Base-by-base conservation (phyloP, 2,113 vertebrate species). In the Coptodon rendalli region DNA sequence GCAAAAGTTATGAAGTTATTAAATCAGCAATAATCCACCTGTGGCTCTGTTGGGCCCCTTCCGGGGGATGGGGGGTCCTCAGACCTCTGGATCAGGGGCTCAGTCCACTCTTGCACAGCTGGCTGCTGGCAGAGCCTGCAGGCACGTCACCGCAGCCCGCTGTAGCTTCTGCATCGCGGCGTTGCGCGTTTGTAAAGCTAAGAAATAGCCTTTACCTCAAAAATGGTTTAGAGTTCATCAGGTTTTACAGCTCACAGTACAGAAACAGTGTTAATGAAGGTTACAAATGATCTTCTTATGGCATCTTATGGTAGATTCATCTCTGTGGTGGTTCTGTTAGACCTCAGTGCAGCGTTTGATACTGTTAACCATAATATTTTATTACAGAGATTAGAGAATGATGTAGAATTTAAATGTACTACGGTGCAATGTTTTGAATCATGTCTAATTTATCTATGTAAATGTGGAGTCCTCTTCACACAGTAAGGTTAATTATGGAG, bases 171-270 rank as follows among this genome's bases (percentile, higher is more conserved):
- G 56, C 56, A 59, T 59, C 3, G 16, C 3, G 24, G 13, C 3
- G 7, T 2, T 0, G 10, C 2, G 16, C 4, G 2, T 2, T 4
- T 29, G 24, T 29, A 16, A 17, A 31, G 27, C 27, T 61, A 61
- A 34, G 57, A 61, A 31, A 61, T 34, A 61, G 14, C 14, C 14
- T 61, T 10, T 61, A 17, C 57, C 8, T 31, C 27, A 61, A 17
- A 61, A 61, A 38, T 36, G 17, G 61, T 66, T 0, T 34, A 31
- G 57, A 59, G 57, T 31, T 6, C 14, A 61, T 31, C 57, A 31
- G 57, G 29, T 6, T 10, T 61, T 61, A 10, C 29, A 61, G 29
- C 57, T 61, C 57, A 61, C 14, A 61, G 57, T 6, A 61, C 8
- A 17, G 8, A 61, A 61, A 4, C 27, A 17, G 27, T 61, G 27